Conservation (phyloP, 2,797 vertebrate species). For the Pterois miles region DNA sequence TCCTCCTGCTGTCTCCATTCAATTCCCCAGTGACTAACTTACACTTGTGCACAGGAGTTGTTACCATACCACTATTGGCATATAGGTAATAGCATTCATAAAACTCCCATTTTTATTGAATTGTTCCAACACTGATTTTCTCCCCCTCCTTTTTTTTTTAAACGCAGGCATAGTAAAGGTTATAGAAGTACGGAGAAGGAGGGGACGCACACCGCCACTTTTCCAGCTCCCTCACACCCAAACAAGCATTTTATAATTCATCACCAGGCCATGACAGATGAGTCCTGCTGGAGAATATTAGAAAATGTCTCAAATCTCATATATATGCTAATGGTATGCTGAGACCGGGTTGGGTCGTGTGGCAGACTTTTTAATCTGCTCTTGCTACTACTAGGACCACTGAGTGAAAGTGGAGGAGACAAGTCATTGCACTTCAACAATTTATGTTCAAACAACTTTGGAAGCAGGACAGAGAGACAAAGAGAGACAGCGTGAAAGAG, state of each 20-base stretch:
- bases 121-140: conserved; percentile 60
- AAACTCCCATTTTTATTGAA: conserved; percentile 66
- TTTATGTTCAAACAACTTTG: conserved; percentile 98
- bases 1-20: conserved; percentile 18
- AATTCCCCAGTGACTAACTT: conserved; percentile 29
- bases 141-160: conserved; percentile 13
- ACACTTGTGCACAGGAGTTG: conserved; percentile 24
- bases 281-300: conserved; percentile 99
- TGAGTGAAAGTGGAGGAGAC: conserved; percentile 96
- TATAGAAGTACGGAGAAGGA: conserved; percentile 75
- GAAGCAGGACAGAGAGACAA: conserved; percentile 72
- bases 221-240: conserved; percentile 83
- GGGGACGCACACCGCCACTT: conserved; percentile 68
- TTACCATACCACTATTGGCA: conserved; percentile 44
- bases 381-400: conserved; percentile 86
- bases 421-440: conserved; percentile 94
- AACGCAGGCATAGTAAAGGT: conserved; percentile 74
- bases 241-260: conserved; percentile 99
- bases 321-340: conserved; percentile 99
- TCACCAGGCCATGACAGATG: conserved; percentile 99
- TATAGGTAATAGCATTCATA: conserved; percentile 59
- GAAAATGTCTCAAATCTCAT: conserved; percentile 99
- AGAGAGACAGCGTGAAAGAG: conserved; percentile 63
- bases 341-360: conserved; percentile 89
- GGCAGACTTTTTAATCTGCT: conserved; percentile 98